Conservation (phyloP, 2,888 invertebrate genomes). For the Imbricaverruca yamaguchii region DNA sequence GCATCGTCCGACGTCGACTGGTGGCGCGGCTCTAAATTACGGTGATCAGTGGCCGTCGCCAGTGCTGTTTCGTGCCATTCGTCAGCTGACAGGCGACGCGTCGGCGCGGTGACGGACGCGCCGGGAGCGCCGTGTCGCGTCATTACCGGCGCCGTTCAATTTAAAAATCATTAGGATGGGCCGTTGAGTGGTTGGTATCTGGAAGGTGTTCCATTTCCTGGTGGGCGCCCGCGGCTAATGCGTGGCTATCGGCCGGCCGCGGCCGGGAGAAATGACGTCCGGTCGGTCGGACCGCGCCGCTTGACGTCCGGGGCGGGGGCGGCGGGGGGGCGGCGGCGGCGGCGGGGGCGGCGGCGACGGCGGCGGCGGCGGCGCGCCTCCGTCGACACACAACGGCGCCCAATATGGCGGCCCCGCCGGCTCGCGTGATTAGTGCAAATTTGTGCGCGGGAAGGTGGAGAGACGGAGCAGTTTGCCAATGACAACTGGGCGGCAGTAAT, state of each 20-base stretch:
- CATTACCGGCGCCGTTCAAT: constrained; percentile 14
- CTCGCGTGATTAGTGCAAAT: constrained; percentile 6
- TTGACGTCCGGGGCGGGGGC: no score
- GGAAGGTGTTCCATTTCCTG: constrained; percentile 19
- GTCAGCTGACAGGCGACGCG: not conserved
- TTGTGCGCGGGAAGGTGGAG: constrained; percentile 11
- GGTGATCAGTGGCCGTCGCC: not conserved
- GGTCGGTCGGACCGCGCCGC: not conserved
- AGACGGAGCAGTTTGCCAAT: constrained; percentile 6
- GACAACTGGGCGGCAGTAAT: not conserved
- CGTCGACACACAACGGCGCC: not conserved
- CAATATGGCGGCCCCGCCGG: constrained; percentile 12
- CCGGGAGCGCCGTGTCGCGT: not conserved
- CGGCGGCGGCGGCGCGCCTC: not conserved
- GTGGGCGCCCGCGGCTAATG: not conserved
- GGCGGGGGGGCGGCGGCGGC: not conserved
- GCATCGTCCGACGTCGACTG: not conserved
- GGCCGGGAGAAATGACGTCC: not conserved
- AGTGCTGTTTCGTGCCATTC: not conserved
- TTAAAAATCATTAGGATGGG: constrained; percentile 15
- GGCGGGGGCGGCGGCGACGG: not conserved
- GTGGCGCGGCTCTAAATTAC: not conserved
- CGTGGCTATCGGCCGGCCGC: not conserved
- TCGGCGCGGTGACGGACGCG: not conserved
- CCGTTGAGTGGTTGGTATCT: constrained; percentile 14